Evolutionary conservation across 1,140 invertebrate species (phyloP).

Genomic region (Whitmania pigra): DNA sequence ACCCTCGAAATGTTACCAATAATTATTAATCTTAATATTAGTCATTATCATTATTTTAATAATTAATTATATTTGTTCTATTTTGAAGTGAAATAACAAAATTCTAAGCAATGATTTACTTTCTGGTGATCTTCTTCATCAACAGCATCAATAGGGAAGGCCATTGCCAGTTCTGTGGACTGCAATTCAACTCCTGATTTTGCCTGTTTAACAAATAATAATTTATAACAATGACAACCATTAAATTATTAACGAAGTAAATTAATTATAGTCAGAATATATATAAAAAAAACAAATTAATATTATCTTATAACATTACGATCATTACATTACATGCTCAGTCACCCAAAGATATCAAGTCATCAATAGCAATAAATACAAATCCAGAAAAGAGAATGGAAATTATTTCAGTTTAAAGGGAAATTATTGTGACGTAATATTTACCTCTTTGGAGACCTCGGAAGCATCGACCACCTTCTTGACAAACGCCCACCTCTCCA

Average conservation of each 20-base stretch:
- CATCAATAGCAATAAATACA: background rate
- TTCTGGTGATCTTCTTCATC: background rate
- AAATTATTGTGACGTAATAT: background rate
- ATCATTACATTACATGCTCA: too few relatives aligned
- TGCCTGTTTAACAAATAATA: slow-evolving; percentile 27
- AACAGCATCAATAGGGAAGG: slow-evolving; percentile 30
- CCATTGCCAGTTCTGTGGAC: slow-evolving; percentile 40
- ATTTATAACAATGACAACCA: background rate
- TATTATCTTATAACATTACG: too few relatives aligned
- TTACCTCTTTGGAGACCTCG: slow-evolving; percentile 35
- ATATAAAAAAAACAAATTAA: too few relatives aligned
- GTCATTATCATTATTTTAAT: too few relatives aligned
- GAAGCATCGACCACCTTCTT: slow-evolving; percentile 36
- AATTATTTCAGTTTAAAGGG: too few relatives aligned
- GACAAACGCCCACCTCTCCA: slow-evolving; percentile 36
- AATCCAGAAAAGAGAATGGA: too few relatives aligned
- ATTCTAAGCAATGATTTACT: background rate
- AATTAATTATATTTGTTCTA: too few relatives aligned
- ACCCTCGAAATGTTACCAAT: background rate
- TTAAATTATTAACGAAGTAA: background rate
- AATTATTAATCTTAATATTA: background rate
- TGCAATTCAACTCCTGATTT: slow-evolving; percentile 39
- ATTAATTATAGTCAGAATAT: too few relatives aligned
- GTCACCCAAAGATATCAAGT: too few relatives aligned
- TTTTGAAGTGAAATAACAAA: background rate